phyloP scores from a whole-genome alignment of 2,113 vertebrate species.

The Asarcornis scutulata region DNA sequence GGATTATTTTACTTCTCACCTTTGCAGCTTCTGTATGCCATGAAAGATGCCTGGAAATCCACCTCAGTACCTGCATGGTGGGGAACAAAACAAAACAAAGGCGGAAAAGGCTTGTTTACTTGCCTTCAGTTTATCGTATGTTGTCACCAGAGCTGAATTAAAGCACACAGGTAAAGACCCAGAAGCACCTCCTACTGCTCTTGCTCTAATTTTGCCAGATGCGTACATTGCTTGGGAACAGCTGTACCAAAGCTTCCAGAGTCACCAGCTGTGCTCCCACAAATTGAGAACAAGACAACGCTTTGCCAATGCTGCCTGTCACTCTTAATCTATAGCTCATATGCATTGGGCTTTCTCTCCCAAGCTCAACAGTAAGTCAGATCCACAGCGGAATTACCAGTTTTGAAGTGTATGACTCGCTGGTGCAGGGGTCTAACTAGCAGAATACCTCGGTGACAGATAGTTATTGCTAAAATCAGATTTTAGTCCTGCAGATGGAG shows the following conservation, averaged over 20 bases:
- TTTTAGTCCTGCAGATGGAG: not conserved
- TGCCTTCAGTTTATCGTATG: not conserved
- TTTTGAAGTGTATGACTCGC: not conserved
- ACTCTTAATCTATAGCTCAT: not conserved
- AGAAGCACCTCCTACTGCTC: not conserved
- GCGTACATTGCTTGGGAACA: not conserved
- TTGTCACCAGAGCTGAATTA: not conserved
- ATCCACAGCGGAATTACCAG: not conserved
- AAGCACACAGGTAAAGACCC: not conserved
- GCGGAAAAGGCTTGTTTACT: not conserved
- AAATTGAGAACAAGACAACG: not conserved
- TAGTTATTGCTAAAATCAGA: not conserved
- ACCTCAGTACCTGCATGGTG: not conserved
- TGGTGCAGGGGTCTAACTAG: not conserved
- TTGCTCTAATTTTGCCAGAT: not conserved
- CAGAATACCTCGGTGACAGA: not conserved
- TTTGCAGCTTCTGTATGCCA: not conserved
- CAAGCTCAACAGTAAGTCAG: not conserved
- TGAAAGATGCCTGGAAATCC: not conserved
- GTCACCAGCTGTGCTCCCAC: not conserved
- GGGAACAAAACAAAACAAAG: not conserved
- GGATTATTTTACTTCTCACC: not conserved
- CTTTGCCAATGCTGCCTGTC: not conserved
- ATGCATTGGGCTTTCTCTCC: not conserved
- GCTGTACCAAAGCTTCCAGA: not conserved